Evolutionary conservation across 2,797 vertebrate species (phyloP), one percentile per base, ranked within the genome.

Genomic region (Paramormyrops hopkinsi): DNA sequence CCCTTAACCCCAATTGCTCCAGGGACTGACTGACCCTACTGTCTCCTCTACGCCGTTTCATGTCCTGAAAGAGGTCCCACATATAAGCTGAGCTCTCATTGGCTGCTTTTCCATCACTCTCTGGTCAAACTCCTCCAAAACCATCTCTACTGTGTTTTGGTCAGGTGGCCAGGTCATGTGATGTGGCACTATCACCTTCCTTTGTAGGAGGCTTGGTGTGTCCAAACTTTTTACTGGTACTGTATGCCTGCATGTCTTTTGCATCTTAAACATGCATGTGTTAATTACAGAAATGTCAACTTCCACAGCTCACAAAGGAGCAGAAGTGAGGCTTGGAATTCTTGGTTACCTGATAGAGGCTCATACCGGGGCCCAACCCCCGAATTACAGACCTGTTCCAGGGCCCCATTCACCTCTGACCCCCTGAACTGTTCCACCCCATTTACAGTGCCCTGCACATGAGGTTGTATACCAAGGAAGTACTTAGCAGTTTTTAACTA

Each of bases 191-290:
- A 14, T 69, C 62, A 33, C 11, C 0, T 12, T 33, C 65, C 65
- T 69, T 69, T 33, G 29, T 33, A 14, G 29, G 7, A 0, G 29
- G 11, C 65, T 69, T 33, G 65, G 11, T 11, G 22, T 33, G 62
- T 69, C 25, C 25, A 69, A 33, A 69, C 62, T 69, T 33, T 69
- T 69, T 1, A 33, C 65, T 69, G 65, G 65, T 12, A 33, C 29
- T 69, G 65, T 33, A 79, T 79, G 73, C 17, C 73, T 73, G 65
- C 65, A 73, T 73, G 65, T 79, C 69, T 33, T 79, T 79, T 79
- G 17, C 73, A 19, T 76, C 69, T 37, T 41, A 37, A 6, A 76
- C 33, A 41, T 76, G 69, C 69, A 17, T 41, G 29, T 19, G 69
- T 41, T 19, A 19, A 76, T 76, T 41, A 44, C 73, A 41, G 37